phyloP scores from a whole-genome alignment of 2,888 invertebrate genomes.

The Mesochorus sp. region DNA sequence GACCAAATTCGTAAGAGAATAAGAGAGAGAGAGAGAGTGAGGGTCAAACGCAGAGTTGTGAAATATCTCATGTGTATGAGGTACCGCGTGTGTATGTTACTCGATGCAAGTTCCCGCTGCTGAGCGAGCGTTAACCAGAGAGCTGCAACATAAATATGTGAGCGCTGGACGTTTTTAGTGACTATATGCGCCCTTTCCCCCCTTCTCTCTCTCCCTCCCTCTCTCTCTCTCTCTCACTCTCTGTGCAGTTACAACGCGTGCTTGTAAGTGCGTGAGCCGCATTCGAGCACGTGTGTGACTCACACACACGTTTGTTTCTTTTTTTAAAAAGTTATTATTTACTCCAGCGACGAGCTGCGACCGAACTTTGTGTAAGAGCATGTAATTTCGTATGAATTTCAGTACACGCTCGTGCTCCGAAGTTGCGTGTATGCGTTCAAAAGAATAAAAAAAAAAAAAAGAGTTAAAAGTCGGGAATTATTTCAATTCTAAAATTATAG shows the following conservation, averaged over 20 bases:
- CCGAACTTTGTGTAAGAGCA: constrained; percentile 4
- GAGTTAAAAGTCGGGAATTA: not conserved
- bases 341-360: constrained; percentile 3
- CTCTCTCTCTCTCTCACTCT: not conserved
- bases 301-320: constrained; percentile 12
- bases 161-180: constrained; percentile 56
- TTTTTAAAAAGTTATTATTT: not conserved
- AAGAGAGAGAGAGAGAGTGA: too few relatives aligned
- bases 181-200: constrained; percentile 44
- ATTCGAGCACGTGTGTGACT: constrained; percentile 55
- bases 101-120: constrained; percentile 15
- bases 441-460: too few relatives aligned
- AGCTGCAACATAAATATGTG: constrained; percentile 55
- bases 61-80: constrained; percentile 12
- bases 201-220: constrained; percentile 15
- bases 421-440: not conserved
- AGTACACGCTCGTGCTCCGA: not conserved
- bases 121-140: constrained; percentile 17
- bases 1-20: too few relatives aligned
- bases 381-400: constrained; percentile 9
- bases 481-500: not conserved
- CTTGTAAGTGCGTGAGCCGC: constrained; percentile 47
- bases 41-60: constrained; percentile 22
- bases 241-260: constrained; percentile 36
- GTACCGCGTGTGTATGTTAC: constrained; percentile 2